Evolutionary conservation across 2,888 invertebrate genomes (phyloP).

Genomic region (Xylota sylvarum): DNA sequence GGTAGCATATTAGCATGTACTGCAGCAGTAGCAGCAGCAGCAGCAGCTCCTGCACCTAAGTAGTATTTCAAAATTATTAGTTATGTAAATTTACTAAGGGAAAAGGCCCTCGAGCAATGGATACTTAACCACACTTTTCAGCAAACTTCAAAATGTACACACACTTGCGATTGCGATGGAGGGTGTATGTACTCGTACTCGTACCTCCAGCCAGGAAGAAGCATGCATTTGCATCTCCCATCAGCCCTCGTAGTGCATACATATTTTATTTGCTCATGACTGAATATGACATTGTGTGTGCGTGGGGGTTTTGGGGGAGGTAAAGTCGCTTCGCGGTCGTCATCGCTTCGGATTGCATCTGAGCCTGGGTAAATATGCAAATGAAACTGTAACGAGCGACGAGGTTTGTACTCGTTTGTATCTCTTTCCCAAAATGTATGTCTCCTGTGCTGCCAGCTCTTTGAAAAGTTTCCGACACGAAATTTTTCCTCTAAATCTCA

Average conservation of each 20-base stretch:
- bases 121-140: constrained; percentile 77
- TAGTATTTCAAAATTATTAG: constrained; percentile 76
- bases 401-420: constrained; percentile 26
- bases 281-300: constrained; percentile 60
- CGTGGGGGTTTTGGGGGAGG: constrained; percentile 19
- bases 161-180: constrained; percentile 47
- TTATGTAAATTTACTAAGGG: constrained; percentile 74
- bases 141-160: constrained; percentile 74
- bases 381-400: constrained; percentile 74
- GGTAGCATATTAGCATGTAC: constrained; percentile 2
- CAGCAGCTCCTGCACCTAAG: constrained; percentile 43
- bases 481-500: constrained; percentile 62
- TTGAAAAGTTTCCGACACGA: constrained; percentile 66
- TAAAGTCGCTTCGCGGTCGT: constrained; percentile 35
- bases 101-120: constrained; percentile 74
- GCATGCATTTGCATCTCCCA: constrained; percentile 37
- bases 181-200: background rate
- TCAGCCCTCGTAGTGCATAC: constrained; percentile 37
- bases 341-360: constrained; percentile 58
- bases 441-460: constrained; percentile 32
- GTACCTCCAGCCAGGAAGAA: too few species aligned
- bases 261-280: constrained; percentile 64
- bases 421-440: constrained; percentile 20
- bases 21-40: constrained; percentile 1
- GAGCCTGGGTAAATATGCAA: constrained; percentile 74